These are phyloP conservation scores for Alligator mississippiensis DNA, from an alignment of 2,113 vertebrate genomes.

Conservation along the genomic window DNA sequence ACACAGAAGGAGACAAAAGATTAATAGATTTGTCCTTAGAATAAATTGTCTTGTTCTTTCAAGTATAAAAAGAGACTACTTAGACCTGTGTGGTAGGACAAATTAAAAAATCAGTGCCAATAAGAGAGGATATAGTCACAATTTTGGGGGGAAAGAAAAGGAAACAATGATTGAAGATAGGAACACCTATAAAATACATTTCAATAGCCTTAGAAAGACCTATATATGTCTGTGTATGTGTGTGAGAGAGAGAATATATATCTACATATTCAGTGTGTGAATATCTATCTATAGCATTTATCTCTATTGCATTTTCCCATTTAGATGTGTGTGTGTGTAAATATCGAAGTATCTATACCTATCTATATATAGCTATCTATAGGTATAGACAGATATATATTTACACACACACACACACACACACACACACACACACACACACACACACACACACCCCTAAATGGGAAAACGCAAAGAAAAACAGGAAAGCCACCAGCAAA, in stretches of 20 bases:
- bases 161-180: not conserved
- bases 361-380: no score
- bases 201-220: not conserved
- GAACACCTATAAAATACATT: not conserved
- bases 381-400: no score
- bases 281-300: no score
- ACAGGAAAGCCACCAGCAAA: not conserved
- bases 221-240: no score
- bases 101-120: not conserved
- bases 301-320: no score
- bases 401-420: no score
- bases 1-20: not conserved
- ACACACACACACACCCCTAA: not conserved
- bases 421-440: no score
- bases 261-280: no score
- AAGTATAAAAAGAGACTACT: not conserved
- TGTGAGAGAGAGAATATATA: no score
- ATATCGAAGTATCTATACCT: no score
- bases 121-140: not conserved
- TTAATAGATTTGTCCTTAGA: not conserved
- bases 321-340: no score
- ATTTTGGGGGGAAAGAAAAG: not conserved
- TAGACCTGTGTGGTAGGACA: rapidly evolving
- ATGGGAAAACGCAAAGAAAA: not conserved
- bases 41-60: not conserved